Base-by-base conservation (phyloP, 1,140 invertebrate species). In the Phymastichus coffea region DNA sequence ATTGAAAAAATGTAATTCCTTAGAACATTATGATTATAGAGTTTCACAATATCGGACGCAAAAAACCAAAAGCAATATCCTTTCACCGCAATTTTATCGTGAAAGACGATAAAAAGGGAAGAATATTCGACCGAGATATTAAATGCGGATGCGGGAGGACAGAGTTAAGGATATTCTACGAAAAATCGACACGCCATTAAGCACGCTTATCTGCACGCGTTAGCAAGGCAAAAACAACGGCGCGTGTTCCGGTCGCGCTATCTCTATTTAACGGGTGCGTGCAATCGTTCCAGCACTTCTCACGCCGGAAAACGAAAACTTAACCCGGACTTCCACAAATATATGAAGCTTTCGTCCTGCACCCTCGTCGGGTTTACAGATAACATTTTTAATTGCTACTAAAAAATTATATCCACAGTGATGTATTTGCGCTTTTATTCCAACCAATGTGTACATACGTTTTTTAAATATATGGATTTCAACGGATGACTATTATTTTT, bases 191-290 rank as follows among this genome's bases (percentile, higher is more conserved):
- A 68, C 68, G 61, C 65, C 70, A 69, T 72, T 72, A 70, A 68
- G 64, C 64, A 67, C 54, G 56, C 70, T 74, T 75, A 74, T 75
- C 70, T 71, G 58, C 63, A 65, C 66, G n/a, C n/a, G n/a, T n/a
- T n/a, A n/a, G n/a, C n/a, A n/a, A n/a, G 57, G 66, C 68, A 74
- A 73, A 75, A 73, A 75, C 70, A 73, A 72, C 67, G 63, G 7
- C 8, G 65, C 63, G 61, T 65, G 66, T 64, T 64, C 40, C 15
- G 43, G 52, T 56, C 49, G 37, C 48, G 26, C 57, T 72, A 72
- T 70, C 70, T 70, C 65, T 64, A n/a, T 59, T 69, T 67, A 71
- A 67, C 68, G 66, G 57, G 63, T 67, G 63, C 67, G 61, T 70
- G 65, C n/a, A n/a, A n/a, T n/a, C n/a, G 67, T 65, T 17, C 19